phyloP scores from a whole-genome alignment of 2,797 vertebrate genomes.

The Phylloscopus collybita region DNA sequence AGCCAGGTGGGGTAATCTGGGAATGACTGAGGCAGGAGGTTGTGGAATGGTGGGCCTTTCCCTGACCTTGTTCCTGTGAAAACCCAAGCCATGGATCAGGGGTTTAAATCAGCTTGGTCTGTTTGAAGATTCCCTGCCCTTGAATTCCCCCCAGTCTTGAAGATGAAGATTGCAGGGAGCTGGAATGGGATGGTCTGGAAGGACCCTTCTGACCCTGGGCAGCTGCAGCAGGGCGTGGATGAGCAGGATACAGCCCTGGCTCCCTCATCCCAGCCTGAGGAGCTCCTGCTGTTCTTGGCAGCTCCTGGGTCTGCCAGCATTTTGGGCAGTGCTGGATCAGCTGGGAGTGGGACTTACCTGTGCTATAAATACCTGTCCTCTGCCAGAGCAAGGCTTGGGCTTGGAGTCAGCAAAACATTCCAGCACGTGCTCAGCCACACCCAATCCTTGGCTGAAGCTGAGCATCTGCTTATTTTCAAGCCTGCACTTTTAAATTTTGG shows the following conservation, averaged over 20 bases:
- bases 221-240: background rate
- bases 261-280: background rate
- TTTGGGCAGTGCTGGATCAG: background rate
- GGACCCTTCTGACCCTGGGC: background rate
- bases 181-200: background rate
- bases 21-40: background rate
- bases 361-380: background rate
- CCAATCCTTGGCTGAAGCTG: background rate
- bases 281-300: background rate
- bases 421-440: background rate
- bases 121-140: background rate
- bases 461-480: background rate
- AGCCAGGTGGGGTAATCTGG: background rate
- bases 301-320: accelerated
- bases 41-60: background rate
- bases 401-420: background rate
- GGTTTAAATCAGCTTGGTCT: background rate
- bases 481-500: background rate
- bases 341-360: background rate
- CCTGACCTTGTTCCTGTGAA: background rate
- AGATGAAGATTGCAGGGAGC: background rate
- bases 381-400: background rate
- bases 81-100: background rate
- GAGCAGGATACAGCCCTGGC: background rate
- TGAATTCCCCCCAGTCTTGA: too few species aligned